A percentile compares a stretch with the other conserved stretches of the same genome.
Evolutionary conservation across 2,113 vertebrate genomes (phyloP).

Genomic region (Tachuris rubrigastra): DNA sequence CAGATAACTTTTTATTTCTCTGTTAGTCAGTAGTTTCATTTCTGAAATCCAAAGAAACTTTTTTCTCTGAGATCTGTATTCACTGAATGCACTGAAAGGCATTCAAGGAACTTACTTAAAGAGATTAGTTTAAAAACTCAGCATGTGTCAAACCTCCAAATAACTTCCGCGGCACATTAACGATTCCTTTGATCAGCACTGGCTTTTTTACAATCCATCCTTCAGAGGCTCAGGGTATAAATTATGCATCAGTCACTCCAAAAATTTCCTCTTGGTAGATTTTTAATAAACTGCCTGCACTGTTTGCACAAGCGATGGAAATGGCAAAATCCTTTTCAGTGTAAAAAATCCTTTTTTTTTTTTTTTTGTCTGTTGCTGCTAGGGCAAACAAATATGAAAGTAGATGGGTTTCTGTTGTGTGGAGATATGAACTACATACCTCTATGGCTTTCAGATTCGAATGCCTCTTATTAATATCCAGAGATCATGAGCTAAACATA

Average conservation of each 20-base stretch:
- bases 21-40: not conserved
- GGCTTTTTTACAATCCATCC: constrained; percentile 43
- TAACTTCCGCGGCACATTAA: constrained; percentile 4
- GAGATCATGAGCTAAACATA: not conserved
- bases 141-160: constrained; percentile 48
- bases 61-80: not conserved
- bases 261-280: constrained; percentile 45
- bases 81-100: not conserved
- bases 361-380: not conserved
- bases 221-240: constrained; percentile 50
- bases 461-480: not conserved
- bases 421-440: not conserved
- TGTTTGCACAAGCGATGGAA: constrained; percentile 16
- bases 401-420: not conserved
- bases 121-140: constrained; percentile 55
- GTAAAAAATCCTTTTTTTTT: not conserved
- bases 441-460: not conserved
- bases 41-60: not conserved
- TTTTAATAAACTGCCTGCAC: constrained; percentile 37
- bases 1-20: not conserved
- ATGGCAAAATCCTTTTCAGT: not conserved
- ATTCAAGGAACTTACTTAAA: constrained; percentile 38
- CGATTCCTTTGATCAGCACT: constrained; percentile 60
- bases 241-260: constrained; percentile 63
- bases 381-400: not conserved